Conservation (phyloP, 2,888 invertebrate genomes). For the Eupithecia vulgata region DNA sequence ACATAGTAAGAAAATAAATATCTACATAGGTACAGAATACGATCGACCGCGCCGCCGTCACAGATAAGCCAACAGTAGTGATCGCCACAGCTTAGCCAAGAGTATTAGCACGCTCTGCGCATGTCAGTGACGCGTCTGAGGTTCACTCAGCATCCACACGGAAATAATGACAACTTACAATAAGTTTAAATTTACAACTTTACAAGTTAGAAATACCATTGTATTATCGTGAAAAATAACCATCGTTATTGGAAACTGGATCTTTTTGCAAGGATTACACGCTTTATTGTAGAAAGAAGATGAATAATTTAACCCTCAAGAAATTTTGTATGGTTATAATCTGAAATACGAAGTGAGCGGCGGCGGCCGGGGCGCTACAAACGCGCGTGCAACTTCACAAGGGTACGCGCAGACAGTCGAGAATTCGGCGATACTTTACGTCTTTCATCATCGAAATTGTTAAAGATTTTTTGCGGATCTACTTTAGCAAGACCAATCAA, state of each 20-base stretch:
- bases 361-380: not conserved
- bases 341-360: conserved; percentile 16
- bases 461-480: not conserved
- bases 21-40: not conserved
- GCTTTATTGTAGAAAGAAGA: not conserved
- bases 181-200: conserved; percentile 8
- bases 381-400: conserved; percentile 29
- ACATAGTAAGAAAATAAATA: not conserved
- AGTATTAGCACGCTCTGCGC: conserved; percentile 43
- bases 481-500: not conserved
- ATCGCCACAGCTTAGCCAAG: conserved; percentile 34
- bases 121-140: conserved; percentile 51
- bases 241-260: not conserved
- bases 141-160: not conserved
- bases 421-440: not conserved
- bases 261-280: not conserved
- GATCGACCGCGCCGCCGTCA: not conserved
- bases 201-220: conserved; percentile 29
- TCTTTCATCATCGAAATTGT: not conserved
- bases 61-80: conserved; percentile 54
- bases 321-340: not conserved
- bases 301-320: not conserved
- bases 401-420: conserved; percentile 5
- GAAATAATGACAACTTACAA: not conserved
- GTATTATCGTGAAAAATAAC: not conserved